Conservation (phyloP, 2,113 vertebrate species). For the Rallus limicola region DNA sequence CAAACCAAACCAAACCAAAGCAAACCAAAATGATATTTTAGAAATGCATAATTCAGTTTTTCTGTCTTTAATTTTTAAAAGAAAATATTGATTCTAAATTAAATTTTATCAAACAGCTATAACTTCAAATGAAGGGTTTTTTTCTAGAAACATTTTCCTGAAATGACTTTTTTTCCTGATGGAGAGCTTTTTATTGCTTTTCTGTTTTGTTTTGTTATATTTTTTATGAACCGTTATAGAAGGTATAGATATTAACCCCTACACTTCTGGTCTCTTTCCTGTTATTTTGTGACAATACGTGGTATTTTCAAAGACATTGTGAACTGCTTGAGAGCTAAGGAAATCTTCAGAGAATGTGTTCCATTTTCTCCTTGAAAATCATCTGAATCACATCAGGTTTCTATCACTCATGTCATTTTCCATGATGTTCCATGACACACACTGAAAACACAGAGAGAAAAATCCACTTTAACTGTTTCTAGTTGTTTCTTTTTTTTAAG, state of each 20-base stretch:
- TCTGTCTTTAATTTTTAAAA: background rate
- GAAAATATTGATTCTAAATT: accelerated
- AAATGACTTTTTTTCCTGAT: background rate
- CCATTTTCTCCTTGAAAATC: background rate
- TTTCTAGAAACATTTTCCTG: background rate
- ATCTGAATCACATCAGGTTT: background rate
- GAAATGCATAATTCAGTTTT: background rate
- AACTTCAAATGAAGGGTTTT: background rate
- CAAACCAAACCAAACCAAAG: accelerated
- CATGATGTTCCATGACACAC: background rate
- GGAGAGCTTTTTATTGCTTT: background rate
- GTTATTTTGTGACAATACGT: background rate
- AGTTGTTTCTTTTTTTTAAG: background rate
- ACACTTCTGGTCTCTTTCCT: background rate
- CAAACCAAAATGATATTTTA: accelerated
- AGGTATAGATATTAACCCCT: background rate
- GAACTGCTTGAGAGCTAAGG: background rate
- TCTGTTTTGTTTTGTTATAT: background rate
- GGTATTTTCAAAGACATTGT: background rate
- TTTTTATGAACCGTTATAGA: background rate
- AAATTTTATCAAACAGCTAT: background rate
- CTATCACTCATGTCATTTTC: background rate
- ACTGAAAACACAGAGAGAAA: background rate
- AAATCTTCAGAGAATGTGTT: background rate
- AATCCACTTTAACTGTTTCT: background rate